Conservation (phyloP, 1,140 invertebrate genomes). For the Calliopsis andreniformis region DNA sequence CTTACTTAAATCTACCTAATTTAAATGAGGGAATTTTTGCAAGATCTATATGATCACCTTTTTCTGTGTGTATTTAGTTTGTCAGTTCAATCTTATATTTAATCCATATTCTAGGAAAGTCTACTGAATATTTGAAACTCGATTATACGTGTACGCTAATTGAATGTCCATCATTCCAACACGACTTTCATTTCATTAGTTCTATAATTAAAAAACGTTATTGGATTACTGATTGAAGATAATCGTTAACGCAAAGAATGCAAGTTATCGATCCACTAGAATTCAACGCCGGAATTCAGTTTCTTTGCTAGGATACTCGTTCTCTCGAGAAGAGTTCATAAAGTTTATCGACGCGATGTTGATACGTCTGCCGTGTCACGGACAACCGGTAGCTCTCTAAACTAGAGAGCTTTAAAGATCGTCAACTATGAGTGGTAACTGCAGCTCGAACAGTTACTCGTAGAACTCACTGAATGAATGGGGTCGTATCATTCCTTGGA, state of each 20-base stretch:
- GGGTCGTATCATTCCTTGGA: conserved; percentile 4
- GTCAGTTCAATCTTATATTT: too few species aligned
- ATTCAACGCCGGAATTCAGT: conserved; percentile 2
- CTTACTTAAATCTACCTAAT: too few species aligned
- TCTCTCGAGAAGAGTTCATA: conserved; percentile 5
- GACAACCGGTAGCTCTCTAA: conserved; percentile 22
- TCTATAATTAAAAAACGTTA: too few species aligned
- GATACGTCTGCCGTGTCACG: conserved; percentile 3
- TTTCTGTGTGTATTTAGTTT: too few species aligned
- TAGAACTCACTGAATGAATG: conserved; percentile 5
- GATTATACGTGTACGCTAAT: too few species aligned
- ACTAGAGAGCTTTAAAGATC: conserved; percentile 21
- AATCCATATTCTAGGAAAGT: too few species aligned
- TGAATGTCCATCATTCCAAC: too few species aligned
- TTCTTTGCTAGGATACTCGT: background rate
- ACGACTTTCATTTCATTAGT: too few species aligned
- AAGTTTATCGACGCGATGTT: conserved; percentile 38
- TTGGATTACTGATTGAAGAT: too few species aligned
- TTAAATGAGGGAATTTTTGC: too few species aligned
- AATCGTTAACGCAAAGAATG: background rate
- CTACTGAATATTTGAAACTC: too few species aligned
- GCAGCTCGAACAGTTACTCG: background rate
- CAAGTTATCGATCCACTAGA: background rate
- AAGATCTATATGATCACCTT: too few species aligned
- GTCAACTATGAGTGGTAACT: conserved; percentile 21